Evolutionary conservation across 2,888 invertebrate species (phyloP).

Genomic region (Ctenicera cuprea): DNA sequence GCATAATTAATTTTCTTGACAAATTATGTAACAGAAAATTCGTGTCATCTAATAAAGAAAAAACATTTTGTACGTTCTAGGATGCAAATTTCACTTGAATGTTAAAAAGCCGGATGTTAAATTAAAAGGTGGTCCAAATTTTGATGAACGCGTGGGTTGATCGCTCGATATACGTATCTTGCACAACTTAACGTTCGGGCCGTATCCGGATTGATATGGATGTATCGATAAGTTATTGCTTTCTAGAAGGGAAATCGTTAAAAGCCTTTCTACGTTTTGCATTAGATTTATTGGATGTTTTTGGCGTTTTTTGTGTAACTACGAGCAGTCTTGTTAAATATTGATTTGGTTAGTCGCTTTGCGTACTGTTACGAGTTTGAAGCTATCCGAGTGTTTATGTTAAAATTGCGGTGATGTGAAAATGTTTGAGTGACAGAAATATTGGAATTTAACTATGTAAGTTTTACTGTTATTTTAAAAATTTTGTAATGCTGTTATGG

Average conservation of each 20-base stretch:
- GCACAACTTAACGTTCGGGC: not conserved
- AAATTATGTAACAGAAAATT: conserved; percentile 10
- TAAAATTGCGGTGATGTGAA: too few species aligned
- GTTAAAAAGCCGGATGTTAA: conserved; percentile 11
- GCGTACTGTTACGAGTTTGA: conserved; percentile 1
- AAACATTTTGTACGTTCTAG: not conserved
- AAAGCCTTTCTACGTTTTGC: conserved; percentile 28
- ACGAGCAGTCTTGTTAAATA: not conserved
- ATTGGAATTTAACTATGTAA: not conserved
- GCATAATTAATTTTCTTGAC: not conserved
- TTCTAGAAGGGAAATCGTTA: conserved; percentile 34
- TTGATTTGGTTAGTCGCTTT: conserved; percentile 10
- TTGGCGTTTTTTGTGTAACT: not conserved
- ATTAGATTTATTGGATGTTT: conserved; percentile 1
- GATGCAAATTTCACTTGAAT: conserved; percentile 15
- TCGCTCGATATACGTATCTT: not conserved
- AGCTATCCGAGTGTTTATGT: not conserved
- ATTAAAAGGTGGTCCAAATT: conserved; percentile 14
- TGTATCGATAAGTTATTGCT: conserved; percentile 10
- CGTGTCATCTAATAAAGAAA: conserved; percentile 7
- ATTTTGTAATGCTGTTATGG: too few species aligned
- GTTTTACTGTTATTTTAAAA: not conserved
- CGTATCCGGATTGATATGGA: conserved; percentile 19
- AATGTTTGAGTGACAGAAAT: not conserved
- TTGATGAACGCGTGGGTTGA: conserved; percentile 17